Evolutionary conservation across 1,140 invertebrate genomes (phyloP).

Genomic region (Pantala flavescens): DNA sequence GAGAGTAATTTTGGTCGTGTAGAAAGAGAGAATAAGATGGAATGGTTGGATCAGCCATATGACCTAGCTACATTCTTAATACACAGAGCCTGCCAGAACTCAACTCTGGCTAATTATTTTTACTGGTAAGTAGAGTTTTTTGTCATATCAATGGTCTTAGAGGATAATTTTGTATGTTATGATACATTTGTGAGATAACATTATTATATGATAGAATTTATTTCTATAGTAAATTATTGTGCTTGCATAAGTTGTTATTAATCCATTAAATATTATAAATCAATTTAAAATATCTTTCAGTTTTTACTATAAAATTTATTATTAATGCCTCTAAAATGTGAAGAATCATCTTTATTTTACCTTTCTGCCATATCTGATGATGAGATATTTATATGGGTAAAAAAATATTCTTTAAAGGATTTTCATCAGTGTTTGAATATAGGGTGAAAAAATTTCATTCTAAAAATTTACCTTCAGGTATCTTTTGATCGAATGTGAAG

Average conservation of each 20-base stretch:
- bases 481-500: conserved; percentile 84
- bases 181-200: no score
- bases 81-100: conserved; percentile 76
- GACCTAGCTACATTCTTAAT: conserved; percentile 90
- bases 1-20: neutral
- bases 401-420: no score
- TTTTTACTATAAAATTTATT: neutral
- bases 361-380: conserved; percentile 14
- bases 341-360: neutral
- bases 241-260: neutral
- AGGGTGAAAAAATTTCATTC: no score
- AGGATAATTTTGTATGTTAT: no score
- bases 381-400: no score
- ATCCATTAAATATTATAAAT: neutral
- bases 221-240: neutral
- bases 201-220: neutral
- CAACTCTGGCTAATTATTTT: conserved; percentile 86
- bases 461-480: conserved; percentile 58
- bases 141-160: conserved; percentile 1
- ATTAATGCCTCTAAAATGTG: neutral
- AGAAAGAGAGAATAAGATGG: neutral
- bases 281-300: neutral
- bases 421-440: no score
- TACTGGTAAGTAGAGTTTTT: conserved; percentile 67
- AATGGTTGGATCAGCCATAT: conserved; percentile 22